phyloP scores from a whole-genome alignment of 2,888 invertebrate genomes.

The Zygothrica quintamaculata region DNA sequence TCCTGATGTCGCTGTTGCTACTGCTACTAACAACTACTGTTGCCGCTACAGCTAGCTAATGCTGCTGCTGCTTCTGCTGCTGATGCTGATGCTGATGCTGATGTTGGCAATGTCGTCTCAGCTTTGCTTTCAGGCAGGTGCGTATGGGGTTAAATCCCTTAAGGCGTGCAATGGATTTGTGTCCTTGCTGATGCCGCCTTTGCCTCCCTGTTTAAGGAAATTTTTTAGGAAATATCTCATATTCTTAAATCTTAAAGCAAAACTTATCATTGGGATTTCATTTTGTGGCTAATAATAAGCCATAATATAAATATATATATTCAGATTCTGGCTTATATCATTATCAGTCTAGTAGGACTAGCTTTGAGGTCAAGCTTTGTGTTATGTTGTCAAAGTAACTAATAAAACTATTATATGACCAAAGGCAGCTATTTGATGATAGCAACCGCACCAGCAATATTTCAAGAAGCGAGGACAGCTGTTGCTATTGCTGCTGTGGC shows the following conservation, averaged over 20 bases:
- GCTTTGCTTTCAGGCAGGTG: conserved; percentile 79
- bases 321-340: background rate
- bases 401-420: conserved; percentile 7
- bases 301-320: background rate
- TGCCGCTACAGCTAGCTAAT: too few species aligned
- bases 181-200: conserved; percentile 20
- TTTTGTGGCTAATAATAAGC: background rate
- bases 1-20: conserved; percentile 28
- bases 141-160: conserved; percentile 75
- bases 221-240: conserved; percentile 30
- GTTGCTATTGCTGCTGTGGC: conserved; percentile 14
- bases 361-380: background rate
- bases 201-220: background rate
- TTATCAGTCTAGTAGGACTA: background rate
- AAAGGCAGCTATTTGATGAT: background rate
- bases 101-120: conserved; percentile 65
- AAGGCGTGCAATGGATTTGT: conserved; percentile 74
- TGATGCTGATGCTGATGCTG: conserved; percentile 34
- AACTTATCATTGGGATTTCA: conserved; percentile 11
- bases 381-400: conserved; percentile 4
- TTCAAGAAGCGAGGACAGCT: conserved; percentile 30
- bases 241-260: conserved; percentile 43
- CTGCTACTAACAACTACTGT: conserved; percentile 19
- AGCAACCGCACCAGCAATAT: conserved; percentile 10
- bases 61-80: conserved; percentile 26